Base-by-base conservation (phyloP, 2,888 invertebrate genomes). In the Dasysyrphus tricinctus region DNA sequence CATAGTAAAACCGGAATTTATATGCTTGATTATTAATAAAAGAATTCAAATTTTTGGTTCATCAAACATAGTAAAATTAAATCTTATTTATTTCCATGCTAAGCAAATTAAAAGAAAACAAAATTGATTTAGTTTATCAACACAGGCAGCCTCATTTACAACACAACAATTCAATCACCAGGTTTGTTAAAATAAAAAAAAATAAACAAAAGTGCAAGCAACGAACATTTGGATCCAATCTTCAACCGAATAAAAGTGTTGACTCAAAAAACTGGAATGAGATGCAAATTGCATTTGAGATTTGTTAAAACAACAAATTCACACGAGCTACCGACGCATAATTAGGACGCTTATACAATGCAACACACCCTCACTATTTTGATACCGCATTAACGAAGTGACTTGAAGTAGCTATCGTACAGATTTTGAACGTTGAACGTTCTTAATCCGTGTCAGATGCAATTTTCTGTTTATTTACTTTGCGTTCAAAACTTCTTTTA, bases 391-490 rank as follows among this genome's bases (percentile, higher is more conserved):
- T 54, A 54, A 69, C 69, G 39, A 69, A 54, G 39, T 69, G 69
- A 54, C 54, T 69, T 69, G 39, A 54, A 69, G 69, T 69, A 54
- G 14, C 5, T 14, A 37, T 19, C 24, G 39, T 39, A n/a, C 51
- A 3, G 32, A 37, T 24, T 32, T 47, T 6, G 32, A 32, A 37
- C 5, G 12, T 3, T 39, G 39, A 69, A 29, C 19, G 54, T 29
- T 69, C 69, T 54, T 69, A 54, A 54, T 69, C 69, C 54, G 39
- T 54, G 51, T 69, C 69, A 69, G 69, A 69, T 69, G 69, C 54
- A 42, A 69, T 69, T 54, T 39, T 54, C 1, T 37, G 54, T 69
- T 29, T 69, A 69, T 69, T 69, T 69, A 39, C 39, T 39, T 29
- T 39, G 39, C 24, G 19, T 39, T 37, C 14, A 29, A 69, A 54